Conservation (phyloP, 92 coral and sea anemone genomes). For the Palythoa grandiflora region DNA sequence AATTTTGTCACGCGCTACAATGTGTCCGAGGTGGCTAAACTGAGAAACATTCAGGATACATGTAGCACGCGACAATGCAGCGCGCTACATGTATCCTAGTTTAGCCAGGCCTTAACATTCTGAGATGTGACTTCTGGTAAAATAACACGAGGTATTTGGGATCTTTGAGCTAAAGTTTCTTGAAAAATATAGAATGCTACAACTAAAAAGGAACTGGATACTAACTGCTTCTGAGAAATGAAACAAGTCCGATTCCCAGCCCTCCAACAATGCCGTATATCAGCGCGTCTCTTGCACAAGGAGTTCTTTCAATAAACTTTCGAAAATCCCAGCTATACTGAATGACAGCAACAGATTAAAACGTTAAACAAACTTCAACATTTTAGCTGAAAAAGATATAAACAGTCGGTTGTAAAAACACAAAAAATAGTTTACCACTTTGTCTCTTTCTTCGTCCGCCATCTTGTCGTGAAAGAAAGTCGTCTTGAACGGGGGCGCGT, state of each 20-base stretch:
- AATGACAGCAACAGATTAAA: neutral
- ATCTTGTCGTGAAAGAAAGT: slow-evolving; percentile 62
- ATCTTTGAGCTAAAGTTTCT: no score
- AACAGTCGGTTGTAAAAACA: no score
- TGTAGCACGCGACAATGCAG: no score
- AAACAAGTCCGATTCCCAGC: slow-evolving; percentile 65
- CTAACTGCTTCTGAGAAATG: slow-evolving; percentile 91
- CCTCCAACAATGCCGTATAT: slow-evolving; percentile 89
- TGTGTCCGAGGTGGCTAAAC: no score
- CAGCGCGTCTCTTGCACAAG: slow-evolving; percentile 91
- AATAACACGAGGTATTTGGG: no score
- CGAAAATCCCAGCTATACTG: slow-evolving; percentile 84
- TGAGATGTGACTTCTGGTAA: no score
- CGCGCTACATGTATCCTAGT: no score
- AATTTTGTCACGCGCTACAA: no score
- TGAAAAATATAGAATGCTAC: neutral
- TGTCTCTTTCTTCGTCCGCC: slow-evolving; percentile 59
- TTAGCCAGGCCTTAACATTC: no score
- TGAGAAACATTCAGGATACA: no score
- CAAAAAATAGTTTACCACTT: slow-evolving; percentile 58
- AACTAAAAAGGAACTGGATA: neutral
- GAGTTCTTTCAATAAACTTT: slow-evolving; percentile 83
- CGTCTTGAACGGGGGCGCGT: slow-evolving; percentile 19
- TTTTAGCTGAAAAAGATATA: neutral
- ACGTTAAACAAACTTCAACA: neutral